A percentile compares a stretch with the other conserved stretches of the same genome.
These are phyloP conservation scores for Arge pagana DNA, from an alignment of 2,888 invertebrate genomes.

Conservation along the genomic window DNA sequence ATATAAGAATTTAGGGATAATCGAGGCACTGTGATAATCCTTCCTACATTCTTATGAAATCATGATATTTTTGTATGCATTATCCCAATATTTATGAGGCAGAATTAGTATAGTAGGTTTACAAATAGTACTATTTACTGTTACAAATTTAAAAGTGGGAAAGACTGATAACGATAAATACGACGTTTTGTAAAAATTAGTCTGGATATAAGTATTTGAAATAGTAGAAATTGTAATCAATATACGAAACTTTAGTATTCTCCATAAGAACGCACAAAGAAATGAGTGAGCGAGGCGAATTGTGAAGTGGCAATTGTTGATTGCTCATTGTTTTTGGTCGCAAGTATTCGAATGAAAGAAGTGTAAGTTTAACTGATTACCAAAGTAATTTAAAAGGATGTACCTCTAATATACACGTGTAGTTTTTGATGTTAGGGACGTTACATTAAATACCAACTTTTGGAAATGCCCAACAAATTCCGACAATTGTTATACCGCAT, in stretches of 20 bases:
- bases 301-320: too few species aligned
- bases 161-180: slow-evolving; percentile 7
- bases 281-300: background rate
- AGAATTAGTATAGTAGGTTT: slow-evolving; percentile 3
- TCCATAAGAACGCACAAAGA: background rate
- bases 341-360: slow-evolving; percentile 1
- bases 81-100: background rate
- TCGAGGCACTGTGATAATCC: background rate
- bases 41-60: slow-evolving; percentile 3
- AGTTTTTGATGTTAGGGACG: slow-evolving; percentile 1
- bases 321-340: background rate
- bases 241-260: background rate
- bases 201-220: slow-evolving; percentile 1
- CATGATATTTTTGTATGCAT: slow-evolving; percentile 6
- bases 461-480: too few species aligned
- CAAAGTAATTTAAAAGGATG: too few species aligned
- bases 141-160: slow-evolving; percentile 2
- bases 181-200: slow-evolving; percentile 8
- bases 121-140: background rate
- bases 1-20: slow-evolving; percentile 3
- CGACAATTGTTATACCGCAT: too few species aligned
- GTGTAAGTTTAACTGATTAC: slow-evolving; percentile 5
- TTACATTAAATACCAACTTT: slow-evolving; percentile 7
- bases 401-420: background rate
- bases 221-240: background rate